Evolutionary conservation across 2,888 invertebrate species (phyloP).

Genomic region (Eurois occulta): DNA sequence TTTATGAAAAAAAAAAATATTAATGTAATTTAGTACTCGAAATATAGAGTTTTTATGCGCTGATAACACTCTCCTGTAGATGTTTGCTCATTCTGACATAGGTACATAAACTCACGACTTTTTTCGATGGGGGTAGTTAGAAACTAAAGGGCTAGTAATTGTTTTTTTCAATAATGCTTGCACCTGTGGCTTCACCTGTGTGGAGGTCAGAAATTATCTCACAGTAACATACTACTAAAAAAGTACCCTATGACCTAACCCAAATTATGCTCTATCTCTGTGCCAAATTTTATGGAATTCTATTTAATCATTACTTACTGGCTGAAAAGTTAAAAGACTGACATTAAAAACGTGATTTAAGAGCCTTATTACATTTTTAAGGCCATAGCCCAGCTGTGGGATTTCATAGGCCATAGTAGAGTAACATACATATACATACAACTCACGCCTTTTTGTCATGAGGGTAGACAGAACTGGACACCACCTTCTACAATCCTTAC

Average conservation of each 20-base stretch:
- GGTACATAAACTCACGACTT: no score
- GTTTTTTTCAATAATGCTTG: background rate
- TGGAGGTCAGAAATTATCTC: background rate
- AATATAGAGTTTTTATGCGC: no score
- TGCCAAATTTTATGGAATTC: background rate
- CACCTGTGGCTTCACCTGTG: background rate
- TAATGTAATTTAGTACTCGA: no score
- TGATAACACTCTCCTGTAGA: no score
- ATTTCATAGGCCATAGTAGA: background rate
- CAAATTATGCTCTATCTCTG: background rate
- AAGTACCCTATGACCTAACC: background rate
- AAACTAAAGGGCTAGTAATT: background rate
- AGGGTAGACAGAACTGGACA: background rate
- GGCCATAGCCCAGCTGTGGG: background rate
- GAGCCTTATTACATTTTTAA: background rate
- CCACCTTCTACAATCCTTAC: background rate
- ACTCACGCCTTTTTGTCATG: background rate
- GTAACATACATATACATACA: background rate
- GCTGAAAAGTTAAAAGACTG: background rate
- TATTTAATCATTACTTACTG: background rate
- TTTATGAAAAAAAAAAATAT: no score
- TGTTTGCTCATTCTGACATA: background rate
- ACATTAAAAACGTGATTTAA: background rate
- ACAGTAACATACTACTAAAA: background rate
- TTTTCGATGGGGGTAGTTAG: background rate